Evolutionary conservation across 2,797 vertebrate species (phyloP), one percentile per base, ranked within the genome.

Genomic region (Sebastes iracundus): DNA sequence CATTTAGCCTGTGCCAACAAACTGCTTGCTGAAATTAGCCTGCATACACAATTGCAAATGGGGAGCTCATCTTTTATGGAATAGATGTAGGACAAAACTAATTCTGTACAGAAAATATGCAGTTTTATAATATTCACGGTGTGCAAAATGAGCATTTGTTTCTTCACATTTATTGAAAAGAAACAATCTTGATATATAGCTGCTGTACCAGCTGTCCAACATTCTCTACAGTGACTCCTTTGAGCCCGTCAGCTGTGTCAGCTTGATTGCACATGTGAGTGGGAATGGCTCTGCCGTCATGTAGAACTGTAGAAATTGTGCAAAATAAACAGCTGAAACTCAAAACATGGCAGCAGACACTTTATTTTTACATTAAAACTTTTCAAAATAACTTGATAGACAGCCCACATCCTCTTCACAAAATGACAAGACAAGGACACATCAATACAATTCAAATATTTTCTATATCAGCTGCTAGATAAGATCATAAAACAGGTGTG

Each of bases 351-450:
- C 93, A 93, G 91, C 92, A 88, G 87, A 90, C 67, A 86, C 93
- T 95, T 95, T 94, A 95, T 95, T 95, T 92, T 92, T 77, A 93
- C 86, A 93, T 93, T 93, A 93, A 95, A 95, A 92, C 10, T 22
- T 46, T 79, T 65, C 67, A 60, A 79, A 68, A 85, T 46, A 65
- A 77, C 14, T 84, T 87, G n/a, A 81, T 53, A 84, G 64, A 88
- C 80, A 90, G 30, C 68, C 42, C 64, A 87, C 53, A 85, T 78
- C 22, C 61, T 84, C 61, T 84, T 77, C 49, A 82, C 69, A 85
- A 86, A 18, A 49, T 58, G 62, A 82, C 70, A 87, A 75, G 78
- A 92, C 80, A 87, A 80, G 58, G 70, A 88, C 55, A 92, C 56
- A 80, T 78, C 6, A 70, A 77, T 78, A 91, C 80, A 93, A 78